Evolutionary conservation across 2,888 invertebrate species (phyloP), one percentile per base, ranked within the genome.

Genomic region (Crocallis elinguaria): DNA sequence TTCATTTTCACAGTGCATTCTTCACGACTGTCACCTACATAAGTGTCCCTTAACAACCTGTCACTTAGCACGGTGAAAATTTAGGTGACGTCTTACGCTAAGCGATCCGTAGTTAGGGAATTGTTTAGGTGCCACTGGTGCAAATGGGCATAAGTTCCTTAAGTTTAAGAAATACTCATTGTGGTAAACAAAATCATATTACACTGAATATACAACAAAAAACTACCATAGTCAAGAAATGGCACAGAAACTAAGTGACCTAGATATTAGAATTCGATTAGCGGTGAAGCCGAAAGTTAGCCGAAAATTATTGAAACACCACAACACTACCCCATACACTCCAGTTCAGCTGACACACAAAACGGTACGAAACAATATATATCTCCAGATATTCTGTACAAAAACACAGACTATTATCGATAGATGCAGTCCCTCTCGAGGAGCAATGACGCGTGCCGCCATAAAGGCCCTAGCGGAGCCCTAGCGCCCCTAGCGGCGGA

Each of bases 361-460:
- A 48, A 55, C 29, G 32, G 57, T 60, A 64, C 4, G 70, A 52
- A 52, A 51, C 27, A 41, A 33, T 36, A 8, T 13, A 11, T 11
- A 42, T 11, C 13, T 12, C 29, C 6, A 8, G 32, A 43, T 43
- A 29, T 39, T 21, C 43, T 43, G 19, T 23, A 32, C 49, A 48
- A 49, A 51, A 52, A 57, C 36, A 37, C 38, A 36, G 12, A 64
- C 68, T 75, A 80, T 77, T 75, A 67, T 58, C 62, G 57, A 62
- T 66, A 62, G 69, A 66, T 67, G 64, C 68, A 77, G 79, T 78
- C 76, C 73, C 73, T 76, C 83, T 84, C 81, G 37, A 59, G 62
- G 72, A 36, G 76, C 87, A 90, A 89, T 89, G 90, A 83, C 82
- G 87, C 90, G 88, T 88, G 85, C 79, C 79, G 70, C 88, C 86